Evolutionary conservation across 2,888 invertebrate species (phyloP).

Genomic region (Drosophila monieri): DNA sequence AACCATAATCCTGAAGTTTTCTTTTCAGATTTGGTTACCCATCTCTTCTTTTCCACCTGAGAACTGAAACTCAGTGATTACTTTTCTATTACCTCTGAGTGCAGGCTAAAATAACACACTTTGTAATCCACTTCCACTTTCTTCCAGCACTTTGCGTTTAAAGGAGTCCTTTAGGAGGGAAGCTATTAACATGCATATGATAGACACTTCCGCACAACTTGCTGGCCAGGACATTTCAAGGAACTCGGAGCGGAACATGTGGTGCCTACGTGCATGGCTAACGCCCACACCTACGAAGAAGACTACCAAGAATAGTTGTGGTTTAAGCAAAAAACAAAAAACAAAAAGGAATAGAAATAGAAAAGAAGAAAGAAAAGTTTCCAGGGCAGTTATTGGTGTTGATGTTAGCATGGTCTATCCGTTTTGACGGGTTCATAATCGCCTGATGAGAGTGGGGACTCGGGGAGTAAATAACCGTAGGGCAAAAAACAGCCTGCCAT

Average conservation of each 20-base stretch:
- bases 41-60: background rate
- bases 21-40: background rate
- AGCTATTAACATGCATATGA: constrained; percentile 78
- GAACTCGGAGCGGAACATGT: constrained; percentile 61
- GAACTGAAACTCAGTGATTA: background rate
- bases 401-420: constrained; percentile 60
- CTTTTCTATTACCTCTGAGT: constrained; percentile 4
- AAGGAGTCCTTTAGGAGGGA: constrained; percentile 17
- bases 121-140: background rate
- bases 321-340: constrained; percentile 28
- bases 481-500: constrained; percentile 73
- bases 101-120: background rate
- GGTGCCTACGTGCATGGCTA: constrained; percentile 63
- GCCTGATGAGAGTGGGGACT: constrained; percentile 55
- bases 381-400: constrained; percentile 45
- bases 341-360: constrained; percentile 27
- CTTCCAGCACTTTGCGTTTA: background rate
- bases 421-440: constrained; percentile 69
- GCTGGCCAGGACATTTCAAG: constrained; percentile 33
- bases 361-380: constrained; percentile 28
- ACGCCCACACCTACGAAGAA: constrained; percentile 17
- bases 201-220: constrained; percentile 75
- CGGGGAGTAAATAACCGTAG: constrained; percentile 71
- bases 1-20: background rate
- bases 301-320: constrained; percentile 21